Conservation (phyloP, 2,888 invertebrate genomes). For the Cantharis flavilabris region DNA sequence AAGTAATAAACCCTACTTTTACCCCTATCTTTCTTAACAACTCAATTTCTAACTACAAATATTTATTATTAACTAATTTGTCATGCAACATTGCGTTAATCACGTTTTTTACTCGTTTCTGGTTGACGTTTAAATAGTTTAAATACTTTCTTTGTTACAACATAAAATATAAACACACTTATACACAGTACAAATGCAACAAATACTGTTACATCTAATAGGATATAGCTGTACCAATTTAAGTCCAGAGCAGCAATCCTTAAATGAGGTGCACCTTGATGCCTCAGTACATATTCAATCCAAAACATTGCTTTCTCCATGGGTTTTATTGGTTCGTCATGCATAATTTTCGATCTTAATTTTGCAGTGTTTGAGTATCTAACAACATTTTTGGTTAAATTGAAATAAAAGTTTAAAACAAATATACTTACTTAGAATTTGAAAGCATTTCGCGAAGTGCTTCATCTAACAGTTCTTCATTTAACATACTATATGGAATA, state of each 20-base stretch:
- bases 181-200: neutral
- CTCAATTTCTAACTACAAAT: no score
- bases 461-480: conserved; percentile 42
- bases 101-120: neutral
- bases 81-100: neutral
- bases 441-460: conserved; percentile 42
- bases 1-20: no score
- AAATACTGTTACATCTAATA: conserved; percentile 39
- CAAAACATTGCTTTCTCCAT: conserved; percentile 44
- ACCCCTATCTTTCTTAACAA: no score
- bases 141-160: neutral
- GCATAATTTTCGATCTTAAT: conserved; percentile 38
- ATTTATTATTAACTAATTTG: no score
- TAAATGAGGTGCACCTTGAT: conserved; percentile 44
- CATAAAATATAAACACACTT: neutral
- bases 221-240: conserved; percentile 40
- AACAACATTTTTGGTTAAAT: conserved; percentile 8
- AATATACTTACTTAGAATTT: conserved; percentile 40
- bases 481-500: conserved; percentile 49
- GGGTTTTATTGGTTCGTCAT: conserved; percentile 43
- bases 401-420: neutral
- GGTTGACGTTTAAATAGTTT: neutral
- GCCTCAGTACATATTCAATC: conserved; percentile 44
- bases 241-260: conserved; percentile 39
- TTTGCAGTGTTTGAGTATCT: conserved; percentile 40